Percentiles rank a stretch among this genome's conserved stretches.
These are phyloP conservation scores for Spodoptera frugiperda DNA, from an alignment of 1,140 invertebrate genomes.

Conservation along the genomic window DNA sequence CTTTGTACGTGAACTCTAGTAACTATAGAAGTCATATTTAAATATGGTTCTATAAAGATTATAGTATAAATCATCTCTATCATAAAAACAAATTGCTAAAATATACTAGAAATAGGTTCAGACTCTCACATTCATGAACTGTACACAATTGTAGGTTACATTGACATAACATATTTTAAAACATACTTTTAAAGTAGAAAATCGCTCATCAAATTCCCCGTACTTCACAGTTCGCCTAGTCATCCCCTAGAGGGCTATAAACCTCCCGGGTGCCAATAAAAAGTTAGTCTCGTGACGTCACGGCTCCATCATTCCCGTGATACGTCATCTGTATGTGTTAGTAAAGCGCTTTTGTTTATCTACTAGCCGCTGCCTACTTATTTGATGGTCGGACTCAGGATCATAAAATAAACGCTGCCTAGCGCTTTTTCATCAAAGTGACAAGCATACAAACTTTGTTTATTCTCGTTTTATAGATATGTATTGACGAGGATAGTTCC, in stretches of 20 bases:
- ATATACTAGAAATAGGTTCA: too few species aligned
- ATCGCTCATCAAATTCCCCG: background rate
- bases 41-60: too few species aligned
- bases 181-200: background rate
- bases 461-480: conserved; percentile 1
- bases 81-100: too few species aligned
- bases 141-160: too few species aligned
- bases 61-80: too few species aligned
- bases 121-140: too few species aligned
- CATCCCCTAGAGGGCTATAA: conserved; percentile 51
- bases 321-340: conserved; percentile 21
- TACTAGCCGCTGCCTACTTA: conserved; percentile 21
- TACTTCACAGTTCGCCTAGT: background rate
- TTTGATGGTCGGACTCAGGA: conserved; percentile 2
- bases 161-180: too few species aligned
- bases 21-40: too few species aligned
- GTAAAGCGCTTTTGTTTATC: conserved; percentile 29
- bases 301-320: conserved; percentile 52
- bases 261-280: conserved; percentile 65
- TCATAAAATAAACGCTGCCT: conserved; percentile 10
- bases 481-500: too few species aligned
- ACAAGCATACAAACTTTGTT: background rate
- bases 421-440: conserved; percentile 17
- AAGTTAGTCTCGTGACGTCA: conserved; percentile 57
- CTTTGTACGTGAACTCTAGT: too few species aligned